Conservation (phyloP, 2,888 invertebrate species). For the Trachelus iudaicus region DNA sequence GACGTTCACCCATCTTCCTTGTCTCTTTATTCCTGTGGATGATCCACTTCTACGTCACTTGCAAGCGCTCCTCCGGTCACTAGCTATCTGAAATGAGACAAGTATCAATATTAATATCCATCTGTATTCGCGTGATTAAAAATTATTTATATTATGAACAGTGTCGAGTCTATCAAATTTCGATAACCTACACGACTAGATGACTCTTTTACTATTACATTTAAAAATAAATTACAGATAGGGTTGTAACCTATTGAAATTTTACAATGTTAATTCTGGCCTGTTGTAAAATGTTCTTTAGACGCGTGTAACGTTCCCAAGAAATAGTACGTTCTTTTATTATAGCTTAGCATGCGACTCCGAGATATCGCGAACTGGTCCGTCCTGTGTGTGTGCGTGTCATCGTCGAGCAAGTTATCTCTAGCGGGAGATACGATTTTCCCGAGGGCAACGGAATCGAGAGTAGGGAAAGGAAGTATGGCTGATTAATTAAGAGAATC, state of each 20-base stretch:
- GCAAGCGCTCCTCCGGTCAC: background rate
- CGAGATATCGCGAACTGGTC: background rate
- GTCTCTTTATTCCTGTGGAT: background rate
- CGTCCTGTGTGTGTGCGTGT: background rate
- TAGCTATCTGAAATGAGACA: background rate
- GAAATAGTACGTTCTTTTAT: background rate
- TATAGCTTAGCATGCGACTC: background rate
- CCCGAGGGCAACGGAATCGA: background rate
- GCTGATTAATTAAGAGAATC: background rate
- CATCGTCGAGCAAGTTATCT: background rate
- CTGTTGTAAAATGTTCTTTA: background rate
- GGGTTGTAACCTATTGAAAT: background rate
- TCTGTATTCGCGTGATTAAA: background rate
- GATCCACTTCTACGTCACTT: background rate
- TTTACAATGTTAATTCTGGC: background rate
- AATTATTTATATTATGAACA: background rate
- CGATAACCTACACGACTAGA: too few species aligned
- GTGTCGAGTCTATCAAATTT: too few species aligned
- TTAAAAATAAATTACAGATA: background rate
- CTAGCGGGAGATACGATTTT: background rate
- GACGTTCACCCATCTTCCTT: slow-evolving; percentile 78
- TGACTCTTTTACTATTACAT: too few species aligned
- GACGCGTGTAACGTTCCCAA: background rate
- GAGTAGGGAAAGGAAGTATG: background rate
- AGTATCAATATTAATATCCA: background rate